phyloP scores from a whole-genome alignment of 2,797 vertebrate genomes.

The Pogoniulus pusillus region DNA sequence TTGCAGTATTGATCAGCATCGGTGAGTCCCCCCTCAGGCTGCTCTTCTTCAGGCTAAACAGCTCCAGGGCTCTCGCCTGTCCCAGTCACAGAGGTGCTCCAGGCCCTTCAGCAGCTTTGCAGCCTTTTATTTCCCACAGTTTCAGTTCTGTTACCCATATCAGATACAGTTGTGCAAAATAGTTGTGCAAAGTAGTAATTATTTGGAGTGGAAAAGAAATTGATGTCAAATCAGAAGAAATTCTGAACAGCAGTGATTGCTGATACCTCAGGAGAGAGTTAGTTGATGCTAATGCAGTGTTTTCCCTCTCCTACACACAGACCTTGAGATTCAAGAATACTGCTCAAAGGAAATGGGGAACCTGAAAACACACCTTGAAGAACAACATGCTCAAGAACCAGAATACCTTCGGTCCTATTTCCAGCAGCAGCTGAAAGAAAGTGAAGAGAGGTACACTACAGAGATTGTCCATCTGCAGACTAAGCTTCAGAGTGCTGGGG shows the following conservation, averaged over 20 bases:
- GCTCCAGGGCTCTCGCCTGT: too few species aligned
- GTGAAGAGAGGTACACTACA: constrained; percentile 76
- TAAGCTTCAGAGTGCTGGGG: constrained; percentile 74
- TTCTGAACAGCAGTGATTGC: not conserved
- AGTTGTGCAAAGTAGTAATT: not conserved
- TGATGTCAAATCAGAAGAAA: not conserved
- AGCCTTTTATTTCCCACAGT: not conserved
- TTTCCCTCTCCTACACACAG: not conserved
- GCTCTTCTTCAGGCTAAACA: too few species aligned
- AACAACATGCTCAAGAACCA: constrained; percentile 81
- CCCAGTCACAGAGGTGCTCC: too few species aligned
- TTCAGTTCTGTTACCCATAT: not conserved
- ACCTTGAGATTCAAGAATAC: constrained; percentile 14
- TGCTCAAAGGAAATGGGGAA: constrained; percentile 63
- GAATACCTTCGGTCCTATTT: constrained; percentile 82
- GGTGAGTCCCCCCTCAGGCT: too few species aligned
- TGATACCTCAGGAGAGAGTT: not conserved
- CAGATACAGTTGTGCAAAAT: not conserved
- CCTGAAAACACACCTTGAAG: constrained; percentile 80
- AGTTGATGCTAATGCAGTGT: not conserved
- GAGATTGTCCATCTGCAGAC: constrained; percentile 82
- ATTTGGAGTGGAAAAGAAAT: not conserved
- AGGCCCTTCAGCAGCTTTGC: too few species aligned
- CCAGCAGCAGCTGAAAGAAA: constrained; percentile 82
- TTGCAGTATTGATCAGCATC: too few species aligned